Percentiles rank a stretch among this genome's conserved stretches.
These are phyloP conservation scores for Alviniconcha strummeri DNA, from an alignment of 2,888 invertebrate genomes.

Conservation along the genomic window DNA sequence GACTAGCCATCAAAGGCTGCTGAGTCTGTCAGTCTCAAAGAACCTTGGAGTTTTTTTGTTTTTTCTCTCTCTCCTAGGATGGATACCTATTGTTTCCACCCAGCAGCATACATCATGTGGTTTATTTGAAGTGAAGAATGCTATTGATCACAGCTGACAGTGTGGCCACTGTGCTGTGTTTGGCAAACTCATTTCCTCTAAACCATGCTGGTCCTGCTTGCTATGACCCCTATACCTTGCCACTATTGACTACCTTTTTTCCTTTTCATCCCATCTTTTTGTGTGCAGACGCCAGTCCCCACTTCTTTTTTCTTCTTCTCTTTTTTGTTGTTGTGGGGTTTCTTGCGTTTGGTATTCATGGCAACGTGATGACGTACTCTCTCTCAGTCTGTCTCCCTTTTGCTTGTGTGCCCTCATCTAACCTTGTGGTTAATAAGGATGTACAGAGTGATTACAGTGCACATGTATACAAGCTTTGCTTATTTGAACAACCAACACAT, in stretches of 20 bases:
- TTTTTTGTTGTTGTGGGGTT: not conserved
- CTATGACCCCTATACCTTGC: not conserved
- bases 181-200: not conserved
- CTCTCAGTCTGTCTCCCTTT: too few species aligned
- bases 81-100: too few species aligned
- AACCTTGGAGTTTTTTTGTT: too few species aligned
- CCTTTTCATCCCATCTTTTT: too few species aligned
- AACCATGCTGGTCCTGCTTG: not conserved
- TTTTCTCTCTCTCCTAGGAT: too few species aligned
- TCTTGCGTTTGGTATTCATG: too few species aligned
- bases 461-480: not conserved
- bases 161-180: not conserved
- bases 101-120: too few species aligned
- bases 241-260: not conserved
- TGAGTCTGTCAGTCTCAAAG: too few species aligned
- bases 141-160: not conserved
- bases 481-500: not conserved
- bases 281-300: not conserved
- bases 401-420: too few species aligned
- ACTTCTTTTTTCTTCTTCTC: not conserved
- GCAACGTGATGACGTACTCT: too few species aligned
- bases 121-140: not conserved
- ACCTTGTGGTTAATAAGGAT: not conserved
- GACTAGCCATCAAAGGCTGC: too few species aligned
- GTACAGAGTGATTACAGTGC: not conserved